These are phyloP conservation scores for Meteorus colon DNA, from an alignment of 2,888 invertebrate genomes.

Conservation along the genomic window DNA sequence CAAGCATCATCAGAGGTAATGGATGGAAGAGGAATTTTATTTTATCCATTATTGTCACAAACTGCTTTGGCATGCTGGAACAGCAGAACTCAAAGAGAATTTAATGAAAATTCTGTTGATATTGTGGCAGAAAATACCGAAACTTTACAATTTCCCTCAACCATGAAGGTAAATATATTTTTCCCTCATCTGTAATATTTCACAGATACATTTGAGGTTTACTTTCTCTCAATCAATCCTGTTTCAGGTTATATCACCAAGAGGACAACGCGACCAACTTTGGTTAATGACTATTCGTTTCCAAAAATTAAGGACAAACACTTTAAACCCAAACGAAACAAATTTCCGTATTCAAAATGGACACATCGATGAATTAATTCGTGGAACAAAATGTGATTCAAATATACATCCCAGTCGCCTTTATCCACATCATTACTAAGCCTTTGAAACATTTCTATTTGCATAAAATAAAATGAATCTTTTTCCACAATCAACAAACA, in stretches of 20 bases:
- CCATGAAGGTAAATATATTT: slow-evolving; percentile 64
- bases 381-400: slow-evolving; percentile 76
- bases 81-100: slow-evolving; percentile 75
- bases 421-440: not conserved
- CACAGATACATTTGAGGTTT: too few species aligned
- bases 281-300: slow-evolving; percentile 67
- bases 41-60: slow-evolving; percentile 81
- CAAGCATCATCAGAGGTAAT: slow-evolving; percentile 85
- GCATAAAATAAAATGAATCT: too few species aligned
- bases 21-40: slow-evolving; percentile 81
- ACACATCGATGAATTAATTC: slow-evolving; percentile 75
- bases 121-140: slow-evolving; percentile 58
- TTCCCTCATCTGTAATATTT: too few species aligned
- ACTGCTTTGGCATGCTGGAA: slow-evolving; percentile 85
- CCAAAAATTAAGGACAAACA: slow-evolving; percentile 63
- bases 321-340: slow-evolving; percentile 73
- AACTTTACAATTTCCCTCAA: slow-evolving; percentile 69
- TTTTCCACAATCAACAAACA: too few species aligned
- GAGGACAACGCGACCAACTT: slow-evolving; percentile 58
- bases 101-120: slow-evolving; percentile 76
- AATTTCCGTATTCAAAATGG: slow-evolving; percentile 84
- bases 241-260: slow-evolving; percentile 57
- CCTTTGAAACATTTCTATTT: too few species aligned
- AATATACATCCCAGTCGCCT: not conserved
- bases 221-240: not conserved